Percentiles rank a stretch among this genome's conserved stretches.
phyloP scores from a whole-genome alignment of 2,888 invertebrate genomes.

The Exocentrus adspersus region DNA sequence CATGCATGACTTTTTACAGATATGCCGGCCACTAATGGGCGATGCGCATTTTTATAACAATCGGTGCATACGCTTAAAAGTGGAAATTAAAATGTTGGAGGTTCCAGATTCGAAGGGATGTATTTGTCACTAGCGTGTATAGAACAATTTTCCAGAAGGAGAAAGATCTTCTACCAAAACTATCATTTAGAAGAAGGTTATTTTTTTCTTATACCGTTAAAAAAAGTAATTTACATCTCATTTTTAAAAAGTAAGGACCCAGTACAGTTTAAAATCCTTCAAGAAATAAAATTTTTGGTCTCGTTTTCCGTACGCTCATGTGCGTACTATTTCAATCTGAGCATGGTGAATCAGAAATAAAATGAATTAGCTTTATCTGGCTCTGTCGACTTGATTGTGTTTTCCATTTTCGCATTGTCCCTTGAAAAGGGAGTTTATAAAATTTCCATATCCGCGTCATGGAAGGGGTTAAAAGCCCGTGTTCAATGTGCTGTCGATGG shows the following conservation, averaged over 20 bases:
- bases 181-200: too few relatives aligned
- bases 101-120: slow-evolving; percentile 6
- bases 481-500: background rate
- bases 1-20: slow-evolving; percentile 54
- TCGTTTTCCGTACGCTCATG: background rate
- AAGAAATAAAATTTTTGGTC: too few relatives aligned
- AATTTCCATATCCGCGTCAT: slow-evolving; percentile 31
- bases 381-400: slow-evolving; percentile 30
- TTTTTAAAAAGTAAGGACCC: too few relatives aligned
- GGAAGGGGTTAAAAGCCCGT: slow-evolving; percentile 15
- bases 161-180: background rate
- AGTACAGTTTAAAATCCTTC: too few relatives aligned
- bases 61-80: slow-evolving; percentile 14
- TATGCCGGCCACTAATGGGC: slow-evolving; percentile 35
- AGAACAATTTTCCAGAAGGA: background rate
- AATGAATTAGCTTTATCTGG: slow-evolving; percentile 29
- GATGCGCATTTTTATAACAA: slow-evolving; percentile 37
- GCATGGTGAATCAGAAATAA: slow-evolving; percentile 24
- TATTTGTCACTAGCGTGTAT: background rate
- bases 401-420: slow-evolving; percentile 30
- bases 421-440: slow-evolving; percentile 17
- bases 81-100: slow-evolving; percentile 22
- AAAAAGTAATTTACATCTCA: too few relatives aligned
- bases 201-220: too few relatives aligned
- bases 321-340: slow-evolving; percentile 15